Conservation (phyloP, 2,888 invertebrate species). For the Hemaris fuciformis region DNA sequence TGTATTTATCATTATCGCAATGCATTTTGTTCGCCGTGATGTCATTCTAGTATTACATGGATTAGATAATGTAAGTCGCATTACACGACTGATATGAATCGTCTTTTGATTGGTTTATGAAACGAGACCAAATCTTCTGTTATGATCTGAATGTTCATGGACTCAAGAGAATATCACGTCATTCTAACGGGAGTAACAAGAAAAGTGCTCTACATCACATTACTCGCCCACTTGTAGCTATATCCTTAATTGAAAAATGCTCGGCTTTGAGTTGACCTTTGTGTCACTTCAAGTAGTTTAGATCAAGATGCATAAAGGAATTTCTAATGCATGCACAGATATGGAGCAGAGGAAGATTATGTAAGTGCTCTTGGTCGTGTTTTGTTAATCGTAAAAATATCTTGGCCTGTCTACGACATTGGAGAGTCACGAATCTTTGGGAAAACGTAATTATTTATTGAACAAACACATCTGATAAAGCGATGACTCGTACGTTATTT, state of each 20-base stretch:
- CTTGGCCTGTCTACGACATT: neutral
- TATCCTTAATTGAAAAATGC: conserved; percentile 68
- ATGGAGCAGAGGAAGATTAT: neutral
- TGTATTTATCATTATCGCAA: neutral
- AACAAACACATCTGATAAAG: neutral
- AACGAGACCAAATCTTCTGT: neutral
- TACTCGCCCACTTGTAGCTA: conserved; percentile 60
- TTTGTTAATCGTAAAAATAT: neutral
- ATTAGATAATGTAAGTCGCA: neutral
- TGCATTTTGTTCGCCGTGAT: neutral
- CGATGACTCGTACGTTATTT: neutral
- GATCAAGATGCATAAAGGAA: conserved; percentile 4
- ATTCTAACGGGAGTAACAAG: conserved; percentile 54
- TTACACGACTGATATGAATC: neutral
- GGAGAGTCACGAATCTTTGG: neutral
- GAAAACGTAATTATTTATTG: neutral
- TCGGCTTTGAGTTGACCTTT: conserved; percentile 66
- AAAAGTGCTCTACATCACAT: conserved; percentile 49
- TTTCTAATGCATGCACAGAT: conserved; percentile 18
- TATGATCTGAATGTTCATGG: conserved; percentile 22
- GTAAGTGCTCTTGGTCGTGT: neutral
- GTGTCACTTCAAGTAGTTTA: conserved; percentile 38
- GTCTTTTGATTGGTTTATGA: neutral
- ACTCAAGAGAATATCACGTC: conserved; percentile 51
- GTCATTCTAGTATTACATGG: conserved; percentile 12